Conservation (phyloP, 2,113 vertebrate genomes). For the Aphyosemion australe region DNA sequence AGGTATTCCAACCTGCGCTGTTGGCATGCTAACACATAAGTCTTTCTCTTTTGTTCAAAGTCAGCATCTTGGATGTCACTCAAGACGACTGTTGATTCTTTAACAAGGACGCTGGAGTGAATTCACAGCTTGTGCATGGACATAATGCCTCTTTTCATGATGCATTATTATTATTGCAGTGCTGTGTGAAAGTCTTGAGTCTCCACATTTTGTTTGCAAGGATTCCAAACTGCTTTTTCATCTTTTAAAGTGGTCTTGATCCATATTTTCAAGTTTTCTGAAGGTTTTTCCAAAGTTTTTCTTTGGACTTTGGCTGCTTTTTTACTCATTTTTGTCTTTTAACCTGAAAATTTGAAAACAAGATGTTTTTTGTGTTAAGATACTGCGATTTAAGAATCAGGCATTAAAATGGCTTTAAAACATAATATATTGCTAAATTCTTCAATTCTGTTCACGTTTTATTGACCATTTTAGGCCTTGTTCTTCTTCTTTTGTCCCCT, state of each 20-base stretch:
- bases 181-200: neutral
- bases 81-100: constrained; percentile 1
- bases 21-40: constrained; percentile 5
- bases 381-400: neutral
- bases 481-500: no score
- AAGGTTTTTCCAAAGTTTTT: no score
- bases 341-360: no score
- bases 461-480: no score
- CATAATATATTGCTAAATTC: no score
- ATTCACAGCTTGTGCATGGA: neutral
- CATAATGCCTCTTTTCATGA: neutral
- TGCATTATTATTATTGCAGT: no score
- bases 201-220: neutral
- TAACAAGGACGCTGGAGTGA: neutral
- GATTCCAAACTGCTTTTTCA: neutral
- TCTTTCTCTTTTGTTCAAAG: constrained; percentile 3
- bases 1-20: constrained; percentile 16
- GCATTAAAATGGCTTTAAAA: neutral
- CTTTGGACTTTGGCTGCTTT: neutral
- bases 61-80: constrained; percentile 22
- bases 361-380: no score
- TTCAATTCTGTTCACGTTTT: no score
- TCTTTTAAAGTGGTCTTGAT: neutral
- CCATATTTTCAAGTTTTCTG: neutral
- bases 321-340: neutral